Base-by-base conservation (phyloP, 2,888 invertebrate genomes). In the Minunthozetes semirufus region DNA sequence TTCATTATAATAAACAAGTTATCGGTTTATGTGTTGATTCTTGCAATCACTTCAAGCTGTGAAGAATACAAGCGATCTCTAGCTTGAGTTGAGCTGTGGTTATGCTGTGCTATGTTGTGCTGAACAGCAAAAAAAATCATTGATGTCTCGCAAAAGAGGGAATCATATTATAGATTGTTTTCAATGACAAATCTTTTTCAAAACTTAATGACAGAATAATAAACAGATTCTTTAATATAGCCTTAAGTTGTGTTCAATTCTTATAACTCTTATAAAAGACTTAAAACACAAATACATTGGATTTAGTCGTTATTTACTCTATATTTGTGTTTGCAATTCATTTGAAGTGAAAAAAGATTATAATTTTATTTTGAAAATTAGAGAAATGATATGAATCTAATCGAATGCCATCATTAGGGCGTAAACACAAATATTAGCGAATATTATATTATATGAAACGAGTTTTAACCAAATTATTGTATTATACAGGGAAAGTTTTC, bases 1-100 rank as follows among this genome's bases (percentile, higher is more conserved):
- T 66, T 66, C 15, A 66, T 66, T 66, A 66, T 66, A 33, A 66
- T 59, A 66, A 42, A 66, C 66, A 66, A 66, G 66, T 66, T 66
- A 66, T 59, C n/a, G 17, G 50, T 50, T 50, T 17, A 19, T 63
- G 66, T 66, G 66, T 66, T 66, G 66, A 66, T 66, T 17, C 33
- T 27, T 29, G 9, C 38, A 66, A 42, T 38, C 42, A 66, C 17
- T 38, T 66, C 66, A 66, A 17, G 66, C 66, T 66, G 66, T 66
- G 66, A 38, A 38, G 4, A 66, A 38, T 42, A 42, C 42, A 42
- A 42, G 42, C 42, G 42, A 42, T 42, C 42, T 9, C 42, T 42
- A 13, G 42, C 11, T 42, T 42, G 42, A 42, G 42, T 42, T 4
- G 13, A 33, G 33, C 33, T 33, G 33, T 33, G 4, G 42, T 42